phyloP scores from a whole-genome alignment of 2,113 vertebrate genomes.

The Arizona elegans region DNA sequence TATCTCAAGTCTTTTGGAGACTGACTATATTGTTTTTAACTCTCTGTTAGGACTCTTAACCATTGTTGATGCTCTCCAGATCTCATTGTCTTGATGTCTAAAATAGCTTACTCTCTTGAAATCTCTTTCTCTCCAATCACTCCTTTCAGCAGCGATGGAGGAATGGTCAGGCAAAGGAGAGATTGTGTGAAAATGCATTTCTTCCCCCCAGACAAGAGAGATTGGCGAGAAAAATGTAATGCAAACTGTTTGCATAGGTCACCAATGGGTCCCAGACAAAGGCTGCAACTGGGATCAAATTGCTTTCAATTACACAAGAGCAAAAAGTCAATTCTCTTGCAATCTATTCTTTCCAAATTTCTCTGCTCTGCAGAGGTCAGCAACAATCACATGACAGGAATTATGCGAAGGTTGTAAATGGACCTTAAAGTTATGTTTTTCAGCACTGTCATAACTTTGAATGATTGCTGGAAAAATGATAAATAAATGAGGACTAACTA shows the following conservation, averaged over 20 bases:
- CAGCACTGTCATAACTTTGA: not conserved
- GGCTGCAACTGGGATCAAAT: not conserved
- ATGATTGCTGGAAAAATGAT: not conserved
- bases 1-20: not conserved
- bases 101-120: not conserved
- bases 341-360: slow-evolving; percentile 38
- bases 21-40: not conserved
- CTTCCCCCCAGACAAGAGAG: not conserved
- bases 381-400: not conserved
- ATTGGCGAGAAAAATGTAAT: not conserved
- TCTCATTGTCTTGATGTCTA: not conserved
- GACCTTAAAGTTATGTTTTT: not conserved
- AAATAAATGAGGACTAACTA: not conserved
- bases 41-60: not conserved
- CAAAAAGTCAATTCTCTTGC: slow-evolving; percentile 45
- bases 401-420: not conserved
- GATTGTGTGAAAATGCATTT: not conserved
- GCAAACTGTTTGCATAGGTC: not conserved
- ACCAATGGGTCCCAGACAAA: not conserved
- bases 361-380: not conserved
- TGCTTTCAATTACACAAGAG: slow-evolving; percentile 11
- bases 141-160: not conserved
- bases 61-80: not conserved
- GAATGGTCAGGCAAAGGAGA: not conserved
- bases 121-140: not conserved